Evolutionary conservation across 2,113 vertebrate genomes (phyloP), one percentile per base, ranked within the genome.

Genomic region (Conger conger): DNA sequence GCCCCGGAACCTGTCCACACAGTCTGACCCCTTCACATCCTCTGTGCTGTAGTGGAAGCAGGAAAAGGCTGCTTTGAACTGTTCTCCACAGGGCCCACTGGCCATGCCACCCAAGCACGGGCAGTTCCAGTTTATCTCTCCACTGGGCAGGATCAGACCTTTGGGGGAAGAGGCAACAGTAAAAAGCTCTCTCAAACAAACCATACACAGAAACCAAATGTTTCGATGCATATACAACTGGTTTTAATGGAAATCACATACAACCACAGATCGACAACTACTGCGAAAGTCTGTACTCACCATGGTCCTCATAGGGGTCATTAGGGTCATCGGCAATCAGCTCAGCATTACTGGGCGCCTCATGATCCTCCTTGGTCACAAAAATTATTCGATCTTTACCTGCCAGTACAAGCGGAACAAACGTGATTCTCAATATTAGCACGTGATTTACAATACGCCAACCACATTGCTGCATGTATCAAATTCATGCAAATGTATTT

Each of bases 81-180:
- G 98, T 57, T 98, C 95, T 76, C 98, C 97, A 60, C 98, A 99
- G 0, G 98, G 97, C 54, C 98, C 97, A 0, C 98, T 99, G 84
- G 98, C 98, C 98, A 99, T 98, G 80, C 98, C 98, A 0, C 98
- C 98, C 36, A 99, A 95, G 81, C 98, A 99, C 0, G 98, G 98
- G 88, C 98, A 99, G 94, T 99, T 99, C 98, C 98, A 99, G 91
- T 99, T 99, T 88, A 99, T 97, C 83, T 98, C 97, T 89, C 98
- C 98, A 81, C 92, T 97, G 45, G 98, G 96, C 88, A 99, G 88
- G 91, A 99, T 98, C 87, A 99, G 92, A 38, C 98, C 98, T 99
- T 30, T 53, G 84, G 36, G 84, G 79, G 50, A n/a, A 50, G 76
- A 50, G 5, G 80, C 17, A 57, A 87, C 37, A 11, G 17, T 36